These are phyloP conservation scores for Sinocyclocheilus grahami DNA, from an alignment of 2,113 vertebrate genomes.

Conservation along the genomic window DNA sequence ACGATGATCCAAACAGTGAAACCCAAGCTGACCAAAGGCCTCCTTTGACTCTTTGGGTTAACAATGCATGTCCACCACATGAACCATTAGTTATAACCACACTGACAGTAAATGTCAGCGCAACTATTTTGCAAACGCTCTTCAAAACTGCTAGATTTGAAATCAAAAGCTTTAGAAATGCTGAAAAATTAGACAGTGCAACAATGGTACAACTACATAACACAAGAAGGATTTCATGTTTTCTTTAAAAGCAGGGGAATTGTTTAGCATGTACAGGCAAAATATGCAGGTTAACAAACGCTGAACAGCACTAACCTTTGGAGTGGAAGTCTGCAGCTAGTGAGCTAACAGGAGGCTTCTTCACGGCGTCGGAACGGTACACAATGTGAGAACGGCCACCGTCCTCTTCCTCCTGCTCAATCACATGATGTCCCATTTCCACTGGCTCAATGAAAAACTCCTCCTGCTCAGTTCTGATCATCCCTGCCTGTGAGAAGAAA, in stretches of 20 bases:
- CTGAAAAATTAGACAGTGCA: background rate
- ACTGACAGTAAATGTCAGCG: background rate
- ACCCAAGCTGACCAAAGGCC: slow-evolving; percentile 26
- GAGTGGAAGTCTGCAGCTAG: slow-evolving; percentile 68
- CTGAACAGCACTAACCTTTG: slow-evolving; percentile 81
- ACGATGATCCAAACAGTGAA: slow-evolving; percentile 21
- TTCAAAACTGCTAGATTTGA: background rate
- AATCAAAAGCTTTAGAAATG: background rate
- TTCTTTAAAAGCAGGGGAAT: no score
- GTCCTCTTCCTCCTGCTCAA: slow-evolving; percentile 76
- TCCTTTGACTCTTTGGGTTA: slow-evolving; percentile 6
- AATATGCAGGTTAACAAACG: background rate
- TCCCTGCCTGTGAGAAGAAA: slow-evolving; percentile 82
- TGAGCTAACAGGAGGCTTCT: slow-evolving; percentile 68
- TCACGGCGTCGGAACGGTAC: slow-evolving; percentile 87
- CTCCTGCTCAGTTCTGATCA: slow-evolving; percentile 93
- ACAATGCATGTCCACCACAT: slow-evolving; percentile 3
- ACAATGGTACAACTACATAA: background rate
- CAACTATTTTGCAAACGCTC: background rate
- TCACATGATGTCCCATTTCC: slow-evolving; percentile 77
- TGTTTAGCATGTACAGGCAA: background rate
- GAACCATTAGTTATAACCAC: background rate
- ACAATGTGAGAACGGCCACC: slow-evolving; percentile 88
- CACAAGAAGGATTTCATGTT: background rate
- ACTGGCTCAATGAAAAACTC: slow-evolving; percentile 98